Base-by-base conservation (phyloP, 2,797 vertebrate genomes). In the Allobates femoralis region DNA sequence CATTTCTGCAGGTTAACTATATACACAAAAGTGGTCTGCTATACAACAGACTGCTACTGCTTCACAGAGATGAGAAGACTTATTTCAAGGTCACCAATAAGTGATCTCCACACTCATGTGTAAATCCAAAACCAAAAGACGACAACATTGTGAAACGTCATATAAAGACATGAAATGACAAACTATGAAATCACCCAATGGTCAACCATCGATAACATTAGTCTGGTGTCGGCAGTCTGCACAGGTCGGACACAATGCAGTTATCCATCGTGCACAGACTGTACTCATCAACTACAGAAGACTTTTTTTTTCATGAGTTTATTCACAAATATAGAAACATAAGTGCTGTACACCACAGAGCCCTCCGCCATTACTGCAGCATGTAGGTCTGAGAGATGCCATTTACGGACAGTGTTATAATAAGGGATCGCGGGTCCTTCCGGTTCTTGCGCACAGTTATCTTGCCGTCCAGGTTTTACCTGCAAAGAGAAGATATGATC, bases 361-460 rank as follows among this genome's bases (percentile, higher is more conserved):
- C 12, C 16, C 2, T 12, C 50, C 1, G 12, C 83, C 2, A 51
- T 96, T 90, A 98, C 89, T 98, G 97, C 10, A 99, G 94, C 88
- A 92, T 92, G 56, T 99, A 99, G 0, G 92, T 97, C 88, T 96
- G 96, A 88, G 95, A 95, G 0, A 81, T 87, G 85, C 94, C 94
- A 76, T 90, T 92, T 71, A 99, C 79, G 0, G 91, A 91, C 51
- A 99, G 92, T 10, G 93, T 96, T 89, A 99, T 94, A 21, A 96
- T 88, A 87, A 99, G 95, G 0, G 98, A 96, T 1, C 98, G 96
- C 0, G 97, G 98, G 90, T 99, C 98, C 91, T 96, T 99, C 85
- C 93, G 96, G 93, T 99, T 98, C 89, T 96, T 99, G 79, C 95
- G 91, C 37, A 99, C 94, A 0, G 83, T 92, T 88, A 99, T 95